phyloP scores from a whole-genome alignment of 1,140 invertebrate species.

The Solenopsis invicta region DNA sequence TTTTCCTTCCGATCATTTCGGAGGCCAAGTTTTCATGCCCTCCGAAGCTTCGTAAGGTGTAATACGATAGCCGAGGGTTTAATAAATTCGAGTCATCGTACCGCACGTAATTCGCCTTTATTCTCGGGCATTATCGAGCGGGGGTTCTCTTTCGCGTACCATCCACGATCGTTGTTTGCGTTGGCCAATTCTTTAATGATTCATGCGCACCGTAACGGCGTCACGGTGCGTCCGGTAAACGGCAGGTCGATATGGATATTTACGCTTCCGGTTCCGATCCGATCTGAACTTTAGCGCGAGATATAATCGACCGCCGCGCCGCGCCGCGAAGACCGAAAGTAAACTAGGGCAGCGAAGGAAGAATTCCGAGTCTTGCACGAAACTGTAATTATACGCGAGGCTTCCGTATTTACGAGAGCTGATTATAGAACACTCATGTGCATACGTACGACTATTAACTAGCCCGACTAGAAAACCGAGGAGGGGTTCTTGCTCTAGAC shows the following conservation, averaged over 20 bases:
- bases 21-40: slow-evolving; percentile 13
- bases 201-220: slow-evolving; percentile 30
- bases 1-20: neutral
- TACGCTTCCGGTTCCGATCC: neutral
- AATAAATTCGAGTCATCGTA: slow-evolving; percentile 53
- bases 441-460: neutral
- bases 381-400: slow-evolving; percentile 6
- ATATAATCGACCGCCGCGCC: neutral
- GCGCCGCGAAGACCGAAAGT: too few relatives aligned
- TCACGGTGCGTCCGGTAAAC: slow-evolving; percentile 9
- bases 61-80: slow-evolving; percentile 15
- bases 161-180: slow-evolving; percentile 44
- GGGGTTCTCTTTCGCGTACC: slow-evolving; percentile 12
- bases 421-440: neutral
- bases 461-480: neutral
- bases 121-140: slow-evolving; percentile 52
- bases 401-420: neutral
- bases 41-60: neutral
- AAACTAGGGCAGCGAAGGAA: neutral
- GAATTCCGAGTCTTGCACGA: slow-evolving; percentile 1
- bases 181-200: slow-evolving; percentile 53
- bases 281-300: slow-evolving; percentile 17
- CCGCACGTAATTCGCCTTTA: slow-evolving; percentile 66
- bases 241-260: slow-evolving; percentile 11
- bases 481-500: neutral